Base-by-base conservation (phyloP, 2,888 invertebrate genomes). In the Sarcophaga subvicina region DNA sequence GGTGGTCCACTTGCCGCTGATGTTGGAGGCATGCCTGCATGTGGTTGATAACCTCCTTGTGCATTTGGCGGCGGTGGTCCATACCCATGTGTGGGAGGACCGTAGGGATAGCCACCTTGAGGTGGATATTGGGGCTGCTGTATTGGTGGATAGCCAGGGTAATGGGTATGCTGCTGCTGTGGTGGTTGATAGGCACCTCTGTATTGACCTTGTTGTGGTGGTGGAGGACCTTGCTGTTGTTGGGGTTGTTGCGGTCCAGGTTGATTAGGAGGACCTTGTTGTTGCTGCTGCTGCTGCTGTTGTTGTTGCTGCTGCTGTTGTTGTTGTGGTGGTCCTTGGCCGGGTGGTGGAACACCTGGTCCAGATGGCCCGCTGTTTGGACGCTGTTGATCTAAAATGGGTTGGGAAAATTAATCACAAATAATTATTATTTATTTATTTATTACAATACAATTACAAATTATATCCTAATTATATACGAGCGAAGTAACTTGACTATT, bases 181-280 rank as follows among this genome's bases (percentile, higher is more conserved):
- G 90, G 94, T 93, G 90, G 94, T 93, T 91, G 94, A 93, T 92
- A 95, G 92, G 92, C 95, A 92, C 90, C 94, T 92, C 88, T 94
- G 93, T 91, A 95, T 93, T 95, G 94, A 20, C 95, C 94, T 90
- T 92, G 95, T 93, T 88, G 95, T 93, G 92, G 95, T 94, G 90
- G 95, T 94, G 82, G 94, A 93, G 90, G 95, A 94, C 80, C 96
- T 95, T 72, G 95, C 94, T 85, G 95, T 94, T 85, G 94, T 94
- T 90, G 95, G 94, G 73, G 95, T 95, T 63, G 95, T 93, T 85
- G 95, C 91, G 90, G 90, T 17, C 90, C 90, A n/a, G 91, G 91
- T 73, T 90, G 91, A 67, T 88, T 88, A 12, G 90, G 89, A 6
- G 91, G 90, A 72, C 86, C 89, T 76, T 88, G 90, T 77, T 89